Base-by-base conservation (phyloP, 2,113 vertebrate genomes). In the Semicossyphus pulcher region DNA sequence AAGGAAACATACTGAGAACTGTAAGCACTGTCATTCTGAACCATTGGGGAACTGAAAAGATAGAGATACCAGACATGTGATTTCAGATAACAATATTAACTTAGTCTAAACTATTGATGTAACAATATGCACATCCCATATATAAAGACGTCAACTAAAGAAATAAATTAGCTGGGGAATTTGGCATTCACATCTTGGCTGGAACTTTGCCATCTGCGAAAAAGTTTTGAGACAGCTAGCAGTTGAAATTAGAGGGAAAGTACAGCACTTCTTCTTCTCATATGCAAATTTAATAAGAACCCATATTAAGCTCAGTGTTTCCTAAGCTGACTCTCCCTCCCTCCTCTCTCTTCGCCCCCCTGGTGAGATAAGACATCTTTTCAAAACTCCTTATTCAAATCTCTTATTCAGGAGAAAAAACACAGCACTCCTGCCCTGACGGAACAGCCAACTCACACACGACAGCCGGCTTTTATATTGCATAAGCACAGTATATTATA, bases 241-340 rank as follows among this genome's bases (percentile, higher is more conserved):
- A 3, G 51, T 2, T 51, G n/a, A 80, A 69, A 77, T 70, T 7
- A 23, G n/a, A 36, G 39, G 32, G 25, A 62, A 62, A 28, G 48
- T 23, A 51, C 23, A 51, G 15, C 12, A 26, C 31, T 66, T 58
- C 25, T 23, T 49, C 25, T 11, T 74, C 44, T 37, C 15, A 56
- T 58, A 80, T 83, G 77, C 63, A 88, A 80, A 86, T 86, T 36
- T 71, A 76, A 75, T 71, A 69, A 64, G 56, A 59, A 72, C 6
- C 66, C 44, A 60, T 78, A 64, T 72, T 62, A 59, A 77, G 66
- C 58, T 68, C 54, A 23, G 57, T 31, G 36, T 75, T 83, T 66
- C 72, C 41, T 74, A 47, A 51, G 79, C 61, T 4, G 28, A n/a
- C 57, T 57, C 10, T 29, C 58, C n/a, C 52, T 18, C 18, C 12